Conservation (phyloP, 1,140 invertebrate species). For the Hormaphis cornu region DNA sequence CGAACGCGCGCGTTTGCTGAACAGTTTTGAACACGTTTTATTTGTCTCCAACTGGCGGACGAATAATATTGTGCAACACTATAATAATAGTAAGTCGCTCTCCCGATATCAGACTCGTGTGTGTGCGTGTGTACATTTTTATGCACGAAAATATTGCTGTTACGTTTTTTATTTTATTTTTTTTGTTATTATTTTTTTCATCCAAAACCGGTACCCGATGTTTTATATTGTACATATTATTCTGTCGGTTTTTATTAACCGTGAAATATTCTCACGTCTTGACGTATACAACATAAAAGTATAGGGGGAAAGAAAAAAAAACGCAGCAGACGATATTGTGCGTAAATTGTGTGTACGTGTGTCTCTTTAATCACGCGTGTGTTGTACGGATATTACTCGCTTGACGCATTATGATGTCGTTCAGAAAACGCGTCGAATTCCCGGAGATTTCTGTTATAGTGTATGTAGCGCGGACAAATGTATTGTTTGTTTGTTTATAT, state of each 20-base stretch:
- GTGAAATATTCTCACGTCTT: slow-evolving; percentile 26
- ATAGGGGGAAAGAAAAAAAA: neutral
- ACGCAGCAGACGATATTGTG: neutral
- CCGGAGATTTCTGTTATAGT: too few species aligned
- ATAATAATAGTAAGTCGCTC: neutral
- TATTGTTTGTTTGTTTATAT: too few species aligned
- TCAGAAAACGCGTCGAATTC: too few species aligned
- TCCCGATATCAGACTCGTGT: slow-evolving; percentile 17
- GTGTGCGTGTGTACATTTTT: slow-evolving; percentile 22
- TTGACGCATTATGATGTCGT: too few species aligned
- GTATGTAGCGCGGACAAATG: too few species aligned
- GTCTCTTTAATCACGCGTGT: neutral
- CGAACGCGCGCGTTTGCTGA: too few species aligned
- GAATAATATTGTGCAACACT: too few species aligned
- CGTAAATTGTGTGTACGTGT: too few species aligned
- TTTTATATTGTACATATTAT: neutral
- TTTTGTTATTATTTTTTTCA: neutral
- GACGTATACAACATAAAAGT: neutral
- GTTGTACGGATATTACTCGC: neutral
- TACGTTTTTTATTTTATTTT: slow-evolving; percentile 8
- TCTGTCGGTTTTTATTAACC: slow-evolving; percentile 21
- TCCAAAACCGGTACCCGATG: slow-evolving; percentile 4
- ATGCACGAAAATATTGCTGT: slow-evolving; percentile 24
- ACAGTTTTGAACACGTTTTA: too few species aligned
- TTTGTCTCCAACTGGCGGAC: too few species aligned